A percentile compares a stretch with the other conserved stretches of the same genome.
Conservation (phyloP, 1,140 invertebrate genomes). For the Phocides pigmalion region DNA sequence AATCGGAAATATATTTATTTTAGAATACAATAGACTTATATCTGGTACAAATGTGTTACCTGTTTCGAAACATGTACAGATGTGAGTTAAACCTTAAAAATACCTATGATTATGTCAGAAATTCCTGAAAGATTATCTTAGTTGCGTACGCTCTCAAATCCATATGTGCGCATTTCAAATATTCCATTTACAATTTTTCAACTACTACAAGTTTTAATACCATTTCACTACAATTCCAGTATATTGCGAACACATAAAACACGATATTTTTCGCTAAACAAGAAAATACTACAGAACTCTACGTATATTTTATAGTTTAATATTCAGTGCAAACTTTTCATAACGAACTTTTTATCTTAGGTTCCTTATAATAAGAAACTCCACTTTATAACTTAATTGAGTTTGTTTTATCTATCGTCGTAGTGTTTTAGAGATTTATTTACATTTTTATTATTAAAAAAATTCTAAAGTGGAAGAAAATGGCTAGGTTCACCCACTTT, state of each 20-base stretch:
- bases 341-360: too few relatives aligned
- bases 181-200: background rate
- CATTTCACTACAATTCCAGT: background rate
- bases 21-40: conserved; percentile 18
- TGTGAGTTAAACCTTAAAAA: conserved; percentile 12
- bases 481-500: too few relatives aligned
- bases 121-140: conserved; percentile 6
- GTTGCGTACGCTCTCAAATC: conserved; percentile 47
- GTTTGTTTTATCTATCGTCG: too few relatives aligned
- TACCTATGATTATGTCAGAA: conserved; percentile 18
- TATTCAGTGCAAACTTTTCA: too few relatives aligned
- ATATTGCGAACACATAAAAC: background rate
- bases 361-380: too few relatives aligned
- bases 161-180: conserved; percentile 48
- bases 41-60: conserved; percentile 21
- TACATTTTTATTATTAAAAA: too few relatives aligned
- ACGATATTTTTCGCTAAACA: conserved; percentile 3
- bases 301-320: background rate
- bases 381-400: too few relatives aligned
- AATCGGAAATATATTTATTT: conserved; percentile 24
- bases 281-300: conserved; percentile 12
- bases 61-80: conserved; percentile 20
- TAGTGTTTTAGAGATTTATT: too few relatives aligned
- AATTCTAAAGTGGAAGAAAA: too few relatives aligned
- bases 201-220: background rate